Evolutionary conservation across 2,888 invertebrate species (phyloP).

Genomic region (Palloptera scutellata): DNA sequence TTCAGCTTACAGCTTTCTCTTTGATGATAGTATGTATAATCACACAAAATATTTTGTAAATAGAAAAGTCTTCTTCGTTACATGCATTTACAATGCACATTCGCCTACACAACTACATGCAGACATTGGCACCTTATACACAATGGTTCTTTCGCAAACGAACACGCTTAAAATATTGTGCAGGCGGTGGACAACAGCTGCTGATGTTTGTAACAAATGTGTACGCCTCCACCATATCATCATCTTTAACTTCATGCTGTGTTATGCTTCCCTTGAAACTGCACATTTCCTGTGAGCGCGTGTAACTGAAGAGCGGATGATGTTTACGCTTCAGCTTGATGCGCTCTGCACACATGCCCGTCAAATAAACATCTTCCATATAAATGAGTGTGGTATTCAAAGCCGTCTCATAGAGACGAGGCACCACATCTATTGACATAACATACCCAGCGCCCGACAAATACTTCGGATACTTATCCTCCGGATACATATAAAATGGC

Average conservation of each 20-base stretch:
- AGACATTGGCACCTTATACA: neutral
- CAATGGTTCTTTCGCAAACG: slow-evolving; percentile 39
- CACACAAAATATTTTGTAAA: neutral
- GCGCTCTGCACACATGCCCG: slow-evolving; percentile 75
- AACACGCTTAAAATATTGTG: slow-evolving; percentile 55
- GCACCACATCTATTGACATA: slow-evolving; percentile 74
- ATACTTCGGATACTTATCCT: slow-evolving; percentile 79
- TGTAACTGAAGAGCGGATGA: slow-evolving; percentile 70
- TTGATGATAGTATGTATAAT: too few relatives aligned
- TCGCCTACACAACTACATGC: neutral
- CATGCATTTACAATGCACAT: neutral
- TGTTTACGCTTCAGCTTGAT: slow-evolving; percentile 70
- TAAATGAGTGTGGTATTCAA: slow-evolving; percentile 76
- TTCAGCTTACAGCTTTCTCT: too few relatives aligned
- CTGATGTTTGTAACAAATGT: slow-evolving; percentile 57
- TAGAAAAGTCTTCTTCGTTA: neutral
- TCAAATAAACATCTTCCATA: slow-evolving; percentile 80
- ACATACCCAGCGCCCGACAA: slow-evolving; percentile 84
- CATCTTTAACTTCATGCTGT: slow-evolving; percentile 67
- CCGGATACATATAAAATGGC: slow-evolving; percentile 80
- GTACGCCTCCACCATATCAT: slow-evolving; percentile 64
- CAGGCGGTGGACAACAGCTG: slow-evolving; percentile 57
- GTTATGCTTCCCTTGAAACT: slow-evolving; percentile 67
- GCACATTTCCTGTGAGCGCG: slow-evolving; percentile 64
- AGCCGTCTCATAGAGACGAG: slow-evolving; percentile 73